Evolutionary conservation across 1,140 invertebrate species (phyloP).

Genomic region (Trichonephila clavipes): DNA sequence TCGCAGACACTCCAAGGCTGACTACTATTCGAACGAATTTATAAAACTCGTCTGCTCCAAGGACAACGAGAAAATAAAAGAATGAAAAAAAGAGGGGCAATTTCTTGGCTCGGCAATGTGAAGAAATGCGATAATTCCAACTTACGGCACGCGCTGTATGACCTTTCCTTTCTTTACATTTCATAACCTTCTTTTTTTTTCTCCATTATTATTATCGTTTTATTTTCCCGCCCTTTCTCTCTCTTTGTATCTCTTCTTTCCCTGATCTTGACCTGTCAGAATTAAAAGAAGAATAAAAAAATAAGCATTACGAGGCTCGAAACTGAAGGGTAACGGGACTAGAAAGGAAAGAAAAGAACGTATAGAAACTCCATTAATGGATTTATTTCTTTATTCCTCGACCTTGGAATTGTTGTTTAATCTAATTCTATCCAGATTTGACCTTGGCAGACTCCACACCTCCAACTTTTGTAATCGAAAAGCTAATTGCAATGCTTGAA

Average conservation of each 20-base stretch:
- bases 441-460: slow-evolving; percentile 12
- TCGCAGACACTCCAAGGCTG: slow-evolving; percentile 64
- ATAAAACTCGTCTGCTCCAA: slow-evolving; percentile 62
- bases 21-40: slow-evolving; percentile 39
- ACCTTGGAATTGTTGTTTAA: slow-evolving; percentile 18
- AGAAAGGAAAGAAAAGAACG: neutral
- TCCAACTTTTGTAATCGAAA: neutral
- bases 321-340: slow-evolving; percentile 56
- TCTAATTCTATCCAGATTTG: slow-evolving; percentile 2
- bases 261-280: slow-evolving; percentile 70
- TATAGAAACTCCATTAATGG: slow-evolving; percentile 13
- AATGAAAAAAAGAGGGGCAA: slow-evolving; percentile 32
- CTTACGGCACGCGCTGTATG: slow-evolving; percentile 45
- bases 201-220: neutral
- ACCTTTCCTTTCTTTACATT: slow-evolving; percentile 48
- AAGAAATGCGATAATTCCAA: slow-evolving; percentile 65
- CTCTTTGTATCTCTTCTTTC: slow-evolving; percentile 14
- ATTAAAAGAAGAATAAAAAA: neutral
- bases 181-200: neutral
- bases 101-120: slow-evolving; percentile 53
- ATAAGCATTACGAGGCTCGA: neutral
- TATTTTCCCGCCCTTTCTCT: slow-evolving; percentile 11
- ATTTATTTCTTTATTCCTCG: slow-evolving; percentile 29
- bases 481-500: slow-evolving; percentile 27
- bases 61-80: slow-evolving; percentile 38